Base-by-base conservation (phyloP, 1,140 invertebrate genomes). In the Triops longicaudatus region DNA sequence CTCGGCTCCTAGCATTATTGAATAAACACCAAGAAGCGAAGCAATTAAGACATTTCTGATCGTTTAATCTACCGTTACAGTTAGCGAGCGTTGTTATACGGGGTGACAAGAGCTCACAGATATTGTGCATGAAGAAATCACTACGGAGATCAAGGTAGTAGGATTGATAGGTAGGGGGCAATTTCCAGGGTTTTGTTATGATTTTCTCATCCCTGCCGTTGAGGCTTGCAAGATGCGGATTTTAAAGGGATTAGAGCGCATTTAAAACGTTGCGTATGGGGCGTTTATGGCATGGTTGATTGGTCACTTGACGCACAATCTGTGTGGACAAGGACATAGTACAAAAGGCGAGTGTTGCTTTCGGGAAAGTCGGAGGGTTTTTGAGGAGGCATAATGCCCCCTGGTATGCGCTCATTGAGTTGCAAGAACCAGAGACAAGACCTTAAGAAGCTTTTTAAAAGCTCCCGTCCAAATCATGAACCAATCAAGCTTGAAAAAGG, bases 381-480 rank as follows among this genome's bases (percentile, higher is more conserved):
- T 37, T 37, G 31, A 14, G 50, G 0, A 22, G 22, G 14, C 50
- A 63, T 63, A 63, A 63, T 63, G 50, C 50, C 50, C 31, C 22
- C 50, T 63, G 50, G 50, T n/a, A 63, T 63, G 50, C 50, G 50
- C 50, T 63, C 50, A 63, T 63, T 22, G 50, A 63, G 50, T n/a
- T 22, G 50, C 50, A 22, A 63, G 22, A 63, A 63, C 50, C n/a
- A 63, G 50, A 22, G 50, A 63, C 50, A 63, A 63, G 50, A 63
- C 50, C 50, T 14, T 63, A 63, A 63, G 50, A 63, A 63, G 50
- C 50, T 63, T 63, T 63, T 63, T 63, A 22, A 63, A 63, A 63
- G 22, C 50, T 63, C 50, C 50, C 50, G 50, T 63, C 50, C 22
- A 22, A 63, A 63, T 22, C 50, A 63, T 63, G 50, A 63, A 63